Base-by-base conservation (phyloP, 2,113 vertebrate species). In the Hystrix cristata region DNA sequence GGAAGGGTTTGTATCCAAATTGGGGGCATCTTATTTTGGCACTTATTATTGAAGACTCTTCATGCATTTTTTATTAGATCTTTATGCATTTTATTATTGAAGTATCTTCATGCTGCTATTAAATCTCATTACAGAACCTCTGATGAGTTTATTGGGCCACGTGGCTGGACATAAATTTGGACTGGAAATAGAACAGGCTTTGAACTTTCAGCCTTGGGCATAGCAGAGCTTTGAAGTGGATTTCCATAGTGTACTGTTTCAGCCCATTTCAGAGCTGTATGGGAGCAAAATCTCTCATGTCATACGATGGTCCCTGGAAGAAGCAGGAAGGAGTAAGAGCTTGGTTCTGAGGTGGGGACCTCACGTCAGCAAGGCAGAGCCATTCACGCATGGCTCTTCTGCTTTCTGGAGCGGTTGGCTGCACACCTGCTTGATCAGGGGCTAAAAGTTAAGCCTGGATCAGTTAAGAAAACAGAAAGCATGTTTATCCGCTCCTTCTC, bases 1-100 rank as follows among this genome's bases (percentile, higher is more conserved):
- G 94, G 57, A 96, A 97, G 60, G 84, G 71, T 87, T 96, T 96
- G 94, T 71, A 95, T 90, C 79, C 64, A 97, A 97, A 97, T 97
- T 93, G 84, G 94, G 90, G 80, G 80, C 95, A 92, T 95, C 96
- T 88, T 95, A 87, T 96, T 98, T 97, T 92, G 96, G 84, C 94
- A 97, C 95, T 97, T 96, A 97, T 96, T 97, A 96, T 95, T 97
- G 78, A 97, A 97, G 97, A 96, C 87, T 91, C 79, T 88, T 87
- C 82, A 95, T 97, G 87, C 90, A 97, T 97, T 95, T 98, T 98
- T 94, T 87, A 97, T 97, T 90, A 97, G 94, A 80, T 94, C 90
- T 97, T 94, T 95, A 96, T 85, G 92, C 94, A 92, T 90, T 93
- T 98, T 97, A 95, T 95, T 96, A 97, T 91, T 97, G 95, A 97